These are phyloP conservation scores for Pomacea maculata DNA, from an alignment of 1,140 invertebrate species.

Conservation along the genomic window DNA sequence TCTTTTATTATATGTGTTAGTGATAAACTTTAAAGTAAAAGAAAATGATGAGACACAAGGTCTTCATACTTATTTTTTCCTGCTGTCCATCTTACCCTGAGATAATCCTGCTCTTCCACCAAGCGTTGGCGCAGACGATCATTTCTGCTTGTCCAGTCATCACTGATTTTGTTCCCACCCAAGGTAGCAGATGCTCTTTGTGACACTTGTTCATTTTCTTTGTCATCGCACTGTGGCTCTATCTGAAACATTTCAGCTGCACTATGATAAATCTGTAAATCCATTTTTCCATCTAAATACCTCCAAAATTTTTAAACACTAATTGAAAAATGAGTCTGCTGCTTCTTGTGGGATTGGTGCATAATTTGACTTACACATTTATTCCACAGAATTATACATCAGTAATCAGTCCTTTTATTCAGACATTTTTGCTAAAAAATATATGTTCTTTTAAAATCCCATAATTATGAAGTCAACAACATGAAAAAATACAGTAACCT, in stretches of 20 bases:
- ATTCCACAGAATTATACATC: too few relatives aligned
- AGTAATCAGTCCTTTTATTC: too few relatives aligned
- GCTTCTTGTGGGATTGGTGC: too few relatives aligned
- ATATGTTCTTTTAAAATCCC: too few relatives aligned
- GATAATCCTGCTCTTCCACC: constrained; percentile 55
- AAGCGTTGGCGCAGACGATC: constrained; percentile 52
- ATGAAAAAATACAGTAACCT: too few relatives aligned
- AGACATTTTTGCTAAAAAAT: too few relatives aligned
- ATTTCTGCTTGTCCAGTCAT: constrained; percentile 36
- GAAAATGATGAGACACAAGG: neutral
- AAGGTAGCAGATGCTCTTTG: neutral
- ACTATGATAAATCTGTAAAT: too few relatives aligned
- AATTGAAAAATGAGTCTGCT: too few relatives aligned
- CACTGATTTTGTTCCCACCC: constrained; percentile 3
- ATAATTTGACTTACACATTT: too few relatives aligned
- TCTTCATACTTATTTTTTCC: neutral
- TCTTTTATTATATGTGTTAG: neutral
- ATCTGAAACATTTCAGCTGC: constrained; percentile 4
- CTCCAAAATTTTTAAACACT: too few relatives aligned
- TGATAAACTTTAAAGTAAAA: constrained; percentile 3
- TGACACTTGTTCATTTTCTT: constrained; percentile 41
- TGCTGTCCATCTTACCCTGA: constrained; percentile 46
- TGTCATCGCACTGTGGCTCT: constrained; percentile 40
- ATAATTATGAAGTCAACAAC: too few relatives aligned
- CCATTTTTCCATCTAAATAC: too few relatives aligned